Conservation (phyloP, 1,140 invertebrate genomes). For the Caenorhabditis brenneri region DNA sequence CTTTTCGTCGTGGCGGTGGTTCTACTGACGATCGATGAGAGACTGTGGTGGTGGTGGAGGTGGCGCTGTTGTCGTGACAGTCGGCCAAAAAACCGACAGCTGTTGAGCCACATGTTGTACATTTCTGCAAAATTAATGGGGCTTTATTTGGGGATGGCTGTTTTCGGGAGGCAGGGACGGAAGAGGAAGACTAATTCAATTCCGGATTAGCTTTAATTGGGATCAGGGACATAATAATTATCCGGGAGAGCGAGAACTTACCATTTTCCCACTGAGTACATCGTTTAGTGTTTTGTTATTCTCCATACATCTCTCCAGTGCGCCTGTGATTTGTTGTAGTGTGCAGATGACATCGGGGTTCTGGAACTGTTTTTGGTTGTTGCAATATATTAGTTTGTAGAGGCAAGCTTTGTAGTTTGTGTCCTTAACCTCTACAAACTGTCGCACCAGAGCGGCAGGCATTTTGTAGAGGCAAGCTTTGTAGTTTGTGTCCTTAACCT, state of each 20-base stretch:
- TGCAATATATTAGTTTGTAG: no score
- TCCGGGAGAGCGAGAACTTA: not conserved
- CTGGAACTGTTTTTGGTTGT: not conserved
- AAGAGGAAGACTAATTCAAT: not conserved
- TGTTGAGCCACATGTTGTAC: slow-evolving; percentile 39
- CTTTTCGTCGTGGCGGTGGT: not conserved
- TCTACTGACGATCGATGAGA: not conserved
- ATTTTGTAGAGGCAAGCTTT: no score
- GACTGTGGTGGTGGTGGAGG: not conserved
- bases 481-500: no score
- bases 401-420: no score
- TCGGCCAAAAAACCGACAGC: slow-evolving; percentile 14
- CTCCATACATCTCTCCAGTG: slow-evolving; percentile 22
- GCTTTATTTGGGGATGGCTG: not conserved
- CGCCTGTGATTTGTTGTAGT: not conserved
- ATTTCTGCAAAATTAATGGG: slow-evolving; percentile 1
- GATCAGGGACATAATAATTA: no score
- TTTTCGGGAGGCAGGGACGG: not conserved
- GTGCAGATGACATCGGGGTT: not conserved
- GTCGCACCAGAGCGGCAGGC: no score
- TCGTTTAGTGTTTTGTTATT: slow-evolving; percentile 2
- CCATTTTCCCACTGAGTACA: slow-evolving; percentile 20
- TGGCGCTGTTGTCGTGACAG: slow-evolving; percentile 28
- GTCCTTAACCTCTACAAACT: no score
- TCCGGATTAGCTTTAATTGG: no score